Percentiles rank a stretch among this genome's conserved stretches.
Evolutionary conservation across 2,797 vertebrate genomes (phyloP).

Genomic region (Pseudochaenichthys georgianus): DNA sequence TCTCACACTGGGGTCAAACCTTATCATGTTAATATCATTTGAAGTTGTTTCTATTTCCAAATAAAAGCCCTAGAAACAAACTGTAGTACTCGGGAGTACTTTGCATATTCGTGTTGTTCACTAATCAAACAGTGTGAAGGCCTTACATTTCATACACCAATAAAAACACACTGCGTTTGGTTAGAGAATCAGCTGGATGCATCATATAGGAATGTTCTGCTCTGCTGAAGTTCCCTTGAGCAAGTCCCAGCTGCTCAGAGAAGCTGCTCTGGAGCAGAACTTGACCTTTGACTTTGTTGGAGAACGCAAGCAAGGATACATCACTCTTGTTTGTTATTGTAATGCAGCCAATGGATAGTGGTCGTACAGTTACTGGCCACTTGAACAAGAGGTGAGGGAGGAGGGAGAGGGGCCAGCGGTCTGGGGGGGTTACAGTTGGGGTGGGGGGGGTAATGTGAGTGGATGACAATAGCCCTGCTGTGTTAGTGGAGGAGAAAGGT

Average conservation of each 20-base stretch:
- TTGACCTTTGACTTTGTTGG: constrained; percentile 25
- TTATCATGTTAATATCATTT: no score
- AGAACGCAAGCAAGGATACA: neutral
- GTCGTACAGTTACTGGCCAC: neutral
- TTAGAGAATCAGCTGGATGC: neutral
- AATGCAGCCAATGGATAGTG: neutral
- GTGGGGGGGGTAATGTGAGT: constrained; percentile 18
- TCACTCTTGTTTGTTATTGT: neutral
- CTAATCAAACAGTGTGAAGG: no score
- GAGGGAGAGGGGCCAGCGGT: constrained; percentile 41
- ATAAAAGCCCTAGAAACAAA: no score
- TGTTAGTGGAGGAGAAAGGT: constrained; percentile 71
- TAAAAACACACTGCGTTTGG: neutral
- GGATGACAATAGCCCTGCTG: constrained; percentile 79
- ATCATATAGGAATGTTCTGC: neutral
- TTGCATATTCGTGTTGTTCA: no score
- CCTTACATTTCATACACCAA: no score
- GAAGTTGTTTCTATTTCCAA: no score
- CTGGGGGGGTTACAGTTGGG: constrained; percentile 58
- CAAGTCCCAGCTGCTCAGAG: neutral
- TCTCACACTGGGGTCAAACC: no score
- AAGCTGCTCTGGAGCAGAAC: constrained; percentile 13
- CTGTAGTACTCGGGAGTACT: no score
- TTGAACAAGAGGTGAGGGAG: constrained; percentile 28
- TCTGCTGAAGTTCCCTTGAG: neutral